phyloP scores from a whole-genome alignment of 2,888 invertebrate genomes.

The Cheilosia soror region DNA sequence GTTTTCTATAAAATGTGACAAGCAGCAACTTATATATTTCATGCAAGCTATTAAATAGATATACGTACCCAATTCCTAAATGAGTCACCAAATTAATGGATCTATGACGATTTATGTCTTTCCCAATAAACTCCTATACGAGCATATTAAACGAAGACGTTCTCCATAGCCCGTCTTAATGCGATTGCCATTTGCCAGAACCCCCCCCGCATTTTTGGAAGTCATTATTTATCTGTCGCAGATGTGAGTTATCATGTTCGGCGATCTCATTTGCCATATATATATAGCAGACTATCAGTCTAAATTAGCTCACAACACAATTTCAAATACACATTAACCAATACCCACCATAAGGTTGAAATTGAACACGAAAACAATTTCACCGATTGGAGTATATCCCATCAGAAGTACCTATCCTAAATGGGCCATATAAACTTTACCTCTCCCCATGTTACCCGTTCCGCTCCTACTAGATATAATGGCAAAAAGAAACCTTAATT shows the following conservation, averaged over 20 bases:
- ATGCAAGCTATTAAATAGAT: no score
- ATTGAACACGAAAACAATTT: not conserved
- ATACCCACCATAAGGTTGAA: not conserved
- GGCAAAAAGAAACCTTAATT: not conserved
- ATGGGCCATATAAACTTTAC: not conserved
- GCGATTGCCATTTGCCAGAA: not conserved
- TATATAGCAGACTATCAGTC: not conserved
- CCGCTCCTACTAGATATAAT: not conserved
- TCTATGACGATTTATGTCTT: no score
- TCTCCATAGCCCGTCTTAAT: not conserved
- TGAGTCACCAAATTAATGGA: no score
- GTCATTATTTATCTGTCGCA: not conserved
- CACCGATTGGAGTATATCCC: not conserved
- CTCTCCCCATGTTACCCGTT: not conserved
- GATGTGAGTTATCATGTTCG: not conserved
- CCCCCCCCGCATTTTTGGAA: not conserved
- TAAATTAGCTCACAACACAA: not conserved
- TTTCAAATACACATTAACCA: constrained; percentile 1
- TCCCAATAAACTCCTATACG: no score
- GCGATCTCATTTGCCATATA: not conserved
- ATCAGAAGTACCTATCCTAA: not conserved
- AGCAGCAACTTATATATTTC: no score
- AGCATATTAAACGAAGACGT: constrained; percentile 2
- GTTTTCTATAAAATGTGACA: no score
- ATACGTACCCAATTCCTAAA: no score